Evolutionary conservation across 2,797 vertebrate species (phyloP).

Genomic region (Siniperca scherzeri): DNA sequence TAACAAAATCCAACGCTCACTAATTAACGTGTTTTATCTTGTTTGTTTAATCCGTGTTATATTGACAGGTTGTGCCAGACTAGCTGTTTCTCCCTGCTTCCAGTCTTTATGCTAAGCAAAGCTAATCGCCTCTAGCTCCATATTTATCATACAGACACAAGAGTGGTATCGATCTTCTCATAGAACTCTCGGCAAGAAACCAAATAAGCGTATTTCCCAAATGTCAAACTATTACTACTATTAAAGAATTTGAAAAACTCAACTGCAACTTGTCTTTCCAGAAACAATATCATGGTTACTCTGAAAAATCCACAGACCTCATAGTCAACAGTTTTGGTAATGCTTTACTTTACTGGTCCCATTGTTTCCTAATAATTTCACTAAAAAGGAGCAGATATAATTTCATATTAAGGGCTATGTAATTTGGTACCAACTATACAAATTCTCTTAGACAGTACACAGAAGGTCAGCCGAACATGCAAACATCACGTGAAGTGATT

Average conservation of each 20-base stretch:
- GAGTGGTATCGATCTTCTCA: not conserved
- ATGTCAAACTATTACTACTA: not conserved
- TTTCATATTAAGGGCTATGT: not conserved
- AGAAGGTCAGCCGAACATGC: not conserved
- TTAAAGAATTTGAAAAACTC: not conserved
- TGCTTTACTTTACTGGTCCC: not conserved
- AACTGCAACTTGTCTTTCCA: not conserved
- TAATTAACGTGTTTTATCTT: not conserved
- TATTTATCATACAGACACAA: not conserved
- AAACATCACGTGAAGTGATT: not conserved
- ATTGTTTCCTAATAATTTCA: not conserved
- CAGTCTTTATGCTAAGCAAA: not conserved
- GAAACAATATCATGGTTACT: not conserved
- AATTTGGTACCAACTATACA: not conserved
- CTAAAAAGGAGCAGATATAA: not conserved
- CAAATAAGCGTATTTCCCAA: not conserved
- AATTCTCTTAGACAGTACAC: not conserved
- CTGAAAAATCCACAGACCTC: not conserved
- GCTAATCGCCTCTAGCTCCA: not conserved
- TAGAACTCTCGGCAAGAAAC: not conserved
- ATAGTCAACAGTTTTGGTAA: not conserved
- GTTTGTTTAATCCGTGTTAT: not conserved
- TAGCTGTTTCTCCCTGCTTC: not conserved
- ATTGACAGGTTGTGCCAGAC: not conserved
- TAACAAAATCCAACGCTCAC: not conserved